phyloP scores from a whole-genome alignment of 2,888 invertebrate species.

The Morpho helenor region DNA sequence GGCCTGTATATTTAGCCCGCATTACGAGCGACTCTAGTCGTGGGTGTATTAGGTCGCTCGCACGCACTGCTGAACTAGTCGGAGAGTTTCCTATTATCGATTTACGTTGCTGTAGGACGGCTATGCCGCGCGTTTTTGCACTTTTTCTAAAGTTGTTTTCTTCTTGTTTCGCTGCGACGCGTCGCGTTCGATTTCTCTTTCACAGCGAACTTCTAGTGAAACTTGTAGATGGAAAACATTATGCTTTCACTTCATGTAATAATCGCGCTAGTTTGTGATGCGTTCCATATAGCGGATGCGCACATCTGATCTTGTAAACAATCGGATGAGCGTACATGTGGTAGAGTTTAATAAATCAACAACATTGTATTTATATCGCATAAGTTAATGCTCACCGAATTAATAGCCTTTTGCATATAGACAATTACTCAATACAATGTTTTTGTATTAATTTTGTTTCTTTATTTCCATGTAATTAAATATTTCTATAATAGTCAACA shows the following conservation, averaged over 20 bases:
- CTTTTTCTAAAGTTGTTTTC: conserved; percentile 54
- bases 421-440: no score
- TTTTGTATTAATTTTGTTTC: no score
- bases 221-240: conserved; percentile 51
- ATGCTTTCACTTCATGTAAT: conserved; percentile 48
- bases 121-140: conserved; percentile 43
- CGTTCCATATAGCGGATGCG: conserved; percentile 13
- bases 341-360: conserved; percentile 2
- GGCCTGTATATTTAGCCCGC: conserved; percentile 76
- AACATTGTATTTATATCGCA: background rate
- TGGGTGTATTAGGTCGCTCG: conserved; percentile 77
- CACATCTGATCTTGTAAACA: conserved; percentile 21
- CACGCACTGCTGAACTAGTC: conserved; percentile 79
- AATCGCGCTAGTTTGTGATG: conserved; percentile 31
- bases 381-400: background rate
- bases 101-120: conserved; percentile 65
- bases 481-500: no score
- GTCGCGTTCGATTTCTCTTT: conserved; percentile 54
- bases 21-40: conserved; percentile 65
- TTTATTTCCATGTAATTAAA: no score
- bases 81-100: conserved; percentile 78
- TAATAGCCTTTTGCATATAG: background rate
- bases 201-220: conserved; percentile 57
- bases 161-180: conserved; percentile 47
- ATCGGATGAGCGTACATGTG: conserved; percentile 8